phyloP scores from a whole-genome alignment of 2,888 invertebrate species.

The Nephrotoma flavescens region DNA sequence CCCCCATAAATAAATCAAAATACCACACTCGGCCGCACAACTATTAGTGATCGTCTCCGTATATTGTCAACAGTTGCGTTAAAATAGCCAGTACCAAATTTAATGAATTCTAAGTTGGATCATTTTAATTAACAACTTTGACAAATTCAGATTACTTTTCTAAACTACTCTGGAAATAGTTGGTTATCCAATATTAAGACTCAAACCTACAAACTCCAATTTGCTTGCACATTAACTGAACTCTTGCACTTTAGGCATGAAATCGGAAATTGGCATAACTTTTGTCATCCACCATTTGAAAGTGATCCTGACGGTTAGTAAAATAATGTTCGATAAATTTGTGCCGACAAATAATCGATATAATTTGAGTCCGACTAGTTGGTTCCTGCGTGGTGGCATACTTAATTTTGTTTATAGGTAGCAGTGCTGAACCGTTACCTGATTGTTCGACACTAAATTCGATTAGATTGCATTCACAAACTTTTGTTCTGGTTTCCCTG shows the following conservation, averaged over 20 bases:
- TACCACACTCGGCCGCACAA: conserved; percentile 58
- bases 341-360: too few relatives aligned
- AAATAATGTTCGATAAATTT: conserved; percentile 97
- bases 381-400: conserved; percentile 82
- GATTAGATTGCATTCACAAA: too few relatives aligned
- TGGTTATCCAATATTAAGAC: conserved; percentile 32
- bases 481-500: too few relatives aligned
- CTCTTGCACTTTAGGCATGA: conserved; percentile 34
- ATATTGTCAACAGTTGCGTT: conserved; percentile 78
- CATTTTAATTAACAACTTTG: too few relatives aligned
- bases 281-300: conserved; percentile 69
- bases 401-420: conserved; percentile 50
- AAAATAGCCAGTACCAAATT: conserved; percentile 97
- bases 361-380: conserved; percentile 83
- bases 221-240: conserved; percentile 45
- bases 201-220: conserved; percentile 30
- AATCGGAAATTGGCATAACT: conserved; percentile 27
- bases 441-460: too few relatives aligned
- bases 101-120: too few relatives aligned
- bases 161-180: conserved; percentile 20
- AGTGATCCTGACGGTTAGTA: conserved; percentile 91
- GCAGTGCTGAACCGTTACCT: conserved; percentile 68
- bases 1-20: conserved; percentile 87
- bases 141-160: too few relatives aligned
- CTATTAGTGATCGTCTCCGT: conserved; percentile 57